These are phyloP conservation scores for Thamnaconus septentrionalis DNA, from an alignment of 2,113 vertebrate genomes.

Conservation along the genomic window DNA sequence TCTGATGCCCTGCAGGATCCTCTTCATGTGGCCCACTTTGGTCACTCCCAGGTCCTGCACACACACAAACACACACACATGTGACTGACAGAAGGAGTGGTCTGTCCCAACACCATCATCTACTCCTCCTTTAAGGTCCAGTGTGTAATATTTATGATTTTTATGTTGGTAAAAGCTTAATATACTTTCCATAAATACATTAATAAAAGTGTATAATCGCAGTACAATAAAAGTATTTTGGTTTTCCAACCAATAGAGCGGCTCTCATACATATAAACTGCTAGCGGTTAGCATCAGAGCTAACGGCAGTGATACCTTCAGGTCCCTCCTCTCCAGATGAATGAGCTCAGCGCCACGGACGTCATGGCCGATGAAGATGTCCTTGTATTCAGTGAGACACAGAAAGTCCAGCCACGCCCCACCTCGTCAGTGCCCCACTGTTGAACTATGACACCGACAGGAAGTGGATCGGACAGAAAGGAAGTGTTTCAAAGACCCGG, in stretches of 20 bases:
- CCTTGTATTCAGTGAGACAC: slow-evolving; percentile 96
- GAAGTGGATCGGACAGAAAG: slow-evolving; percentile 65
- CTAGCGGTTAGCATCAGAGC: not conserved
- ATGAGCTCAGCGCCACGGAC: slow-evolving; percentile 94
- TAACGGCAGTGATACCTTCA: slow-evolving; percentile 82
- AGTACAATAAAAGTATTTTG: too few species aligned
- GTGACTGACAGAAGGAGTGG: not conserved
- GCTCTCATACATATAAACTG: too few species aligned
- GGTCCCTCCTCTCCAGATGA: slow-evolving; percentile 96
- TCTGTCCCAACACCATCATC: not conserved
- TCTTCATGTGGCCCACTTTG: slow-evolving; percentile 97
- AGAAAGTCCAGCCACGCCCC: slow-evolving; percentile 94
- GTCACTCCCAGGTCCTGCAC: slow-evolving; percentile 92
- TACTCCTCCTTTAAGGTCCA: too few species aligned
- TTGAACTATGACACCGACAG: slow-evolving; percentile 82
- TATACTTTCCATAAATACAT: too few species aligned
- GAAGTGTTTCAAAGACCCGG: not conserved
- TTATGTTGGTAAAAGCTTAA: too few species aligned
- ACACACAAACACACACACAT: slow-evolving; percentile 21
- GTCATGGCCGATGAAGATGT: slow-evolving; percentile 95
- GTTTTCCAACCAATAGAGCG: too few species aligned
- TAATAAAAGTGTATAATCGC: too few species aligned
- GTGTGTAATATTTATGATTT: too few species aligned
- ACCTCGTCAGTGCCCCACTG: slow-evolving; percentile 98
- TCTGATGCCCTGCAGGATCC: slow-evolving; percentile 94